Evolutionary conservation across 1,140 invertebrate species (phyloP).

Genomic region (Chrysoperla carnea): DNA sequence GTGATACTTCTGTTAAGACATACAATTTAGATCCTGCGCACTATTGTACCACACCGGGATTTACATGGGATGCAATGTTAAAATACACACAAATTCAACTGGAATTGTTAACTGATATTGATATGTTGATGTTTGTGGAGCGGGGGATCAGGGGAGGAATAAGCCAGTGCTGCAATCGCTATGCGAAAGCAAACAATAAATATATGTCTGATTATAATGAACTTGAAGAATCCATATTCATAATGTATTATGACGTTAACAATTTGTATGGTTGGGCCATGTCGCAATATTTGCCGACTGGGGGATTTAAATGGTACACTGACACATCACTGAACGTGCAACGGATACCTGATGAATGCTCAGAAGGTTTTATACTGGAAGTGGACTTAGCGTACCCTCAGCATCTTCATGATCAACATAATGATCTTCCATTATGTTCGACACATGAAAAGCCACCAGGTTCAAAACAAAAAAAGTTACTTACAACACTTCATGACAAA

Average conservation of each 20-base stretch:
- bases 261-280: slow-evolving; percentile 34
- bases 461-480: slow-evolving; percentile 8
- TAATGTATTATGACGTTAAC: slow-evolving; percentile 30
- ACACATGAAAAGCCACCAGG: slow-evolving; percentile 3
- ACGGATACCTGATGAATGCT: slow-evolving; percentile 16
- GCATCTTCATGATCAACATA: slow-evolving; percentile 28
- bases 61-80: slow-evolving; percentile 23
- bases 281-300: slow-evolving; percentile 21
- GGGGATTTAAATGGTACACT: slow-evolving; percentile 24
- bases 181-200: slow-evolving; percentile 22
- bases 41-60: slow-evolving; percentile 20
- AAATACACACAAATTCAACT: slow-evolving; percentile 22
- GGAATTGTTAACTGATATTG: slow-evolving; percentile 19
- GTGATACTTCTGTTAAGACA: slow-evolving; percentile 13
- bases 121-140: slow-evolving; percentile 2
- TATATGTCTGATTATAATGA: slow-evolving; percentile 24
- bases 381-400: slow-evolving; percentile 19
- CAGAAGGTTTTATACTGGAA: slow-evolving; percentile 32
- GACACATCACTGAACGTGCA: slow-evolving; percentile 15
- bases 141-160: not conserved
- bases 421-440: slow-evolving; percentile 26
- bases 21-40: slow-evolving; percentile 18
- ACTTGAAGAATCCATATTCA: slow-evolving; percentile 11
- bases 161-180: slow-evolving; percentile 1
- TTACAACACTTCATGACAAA: slow-evolving; percentile 7